Conservation (phyloP, 1,140 invertebrate species). For the Drosophila azteca region DNA sequence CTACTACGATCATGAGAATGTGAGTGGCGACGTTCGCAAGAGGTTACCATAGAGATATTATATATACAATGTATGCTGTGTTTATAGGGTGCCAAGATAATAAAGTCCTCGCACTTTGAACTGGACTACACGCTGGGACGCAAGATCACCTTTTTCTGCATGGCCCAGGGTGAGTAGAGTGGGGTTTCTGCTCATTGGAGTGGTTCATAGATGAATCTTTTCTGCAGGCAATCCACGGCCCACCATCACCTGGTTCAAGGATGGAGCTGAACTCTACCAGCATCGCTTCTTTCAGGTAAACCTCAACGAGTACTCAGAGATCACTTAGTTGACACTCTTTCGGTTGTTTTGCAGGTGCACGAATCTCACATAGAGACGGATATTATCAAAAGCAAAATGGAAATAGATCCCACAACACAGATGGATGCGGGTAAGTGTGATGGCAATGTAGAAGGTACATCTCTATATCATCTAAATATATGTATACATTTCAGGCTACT, state of each 20-base stretch:
- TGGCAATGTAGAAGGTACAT: too few relatives aligned
- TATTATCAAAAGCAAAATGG: slow-evolving; percentile 94
- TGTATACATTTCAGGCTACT: slow-evolving; percentile 84
- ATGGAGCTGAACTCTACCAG: slow-evolving; percentile 94
- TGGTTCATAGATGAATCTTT: slow-evolving; percentile 31
- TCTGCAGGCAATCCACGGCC: slow-evolving; percentile 87
- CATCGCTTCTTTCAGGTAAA: slow-evolving; percentile 94
- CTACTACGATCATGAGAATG: slow-evolving; percentile 90
- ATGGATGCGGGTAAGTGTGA: slow-evolving; percentile 91
- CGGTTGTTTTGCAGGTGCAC: slow-evolving; percentile 88
- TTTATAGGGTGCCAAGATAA: slow-evolving; percentile 93
- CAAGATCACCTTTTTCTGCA: slow-evolving; percentile 95
- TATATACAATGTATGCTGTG: background rate
- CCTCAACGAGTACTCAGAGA: too few relatives aligned
- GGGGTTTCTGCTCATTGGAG: background rate
- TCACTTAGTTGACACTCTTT: background rate
- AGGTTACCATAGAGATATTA: background rate
- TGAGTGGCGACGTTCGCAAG: slow-evolving; percentile 80
- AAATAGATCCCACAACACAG: slow-evolving; percentile 96
- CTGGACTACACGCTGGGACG: slow-evolving; percentile 95
- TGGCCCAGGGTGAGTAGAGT: slow-evolving; percentile 86
- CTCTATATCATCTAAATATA: background rate
- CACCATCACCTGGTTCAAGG: slow-evolving; percentile 96
- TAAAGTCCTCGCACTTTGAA: slow-evolving; percentile 95
- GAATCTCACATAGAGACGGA: slow-evolving; percentile 92